Percentiles rank a stretch among this genome's conserved stretches.
These are phyloP conservation scores for Agelas oroides DNA, from an alignment of 37 sponge, comb jelly and placozoan genomes.

Conservation along the genomic window DNA sequence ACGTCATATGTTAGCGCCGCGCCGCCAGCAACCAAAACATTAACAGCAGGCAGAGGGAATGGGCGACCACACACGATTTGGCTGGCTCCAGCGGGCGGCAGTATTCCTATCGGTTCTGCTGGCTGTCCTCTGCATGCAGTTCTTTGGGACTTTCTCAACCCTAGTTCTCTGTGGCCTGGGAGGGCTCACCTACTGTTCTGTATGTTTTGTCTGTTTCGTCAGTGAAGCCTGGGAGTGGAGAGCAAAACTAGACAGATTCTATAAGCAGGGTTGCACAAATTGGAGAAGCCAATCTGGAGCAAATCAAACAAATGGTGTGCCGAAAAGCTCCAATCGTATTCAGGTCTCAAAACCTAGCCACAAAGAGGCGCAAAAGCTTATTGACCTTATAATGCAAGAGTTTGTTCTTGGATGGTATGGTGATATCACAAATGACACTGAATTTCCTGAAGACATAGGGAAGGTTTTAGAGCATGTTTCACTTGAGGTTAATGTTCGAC, in stretches of 20 bases:
- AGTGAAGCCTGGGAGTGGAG: slow-evolving; percentile 35
- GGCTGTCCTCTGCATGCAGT: slow-evolving; percentile 1
- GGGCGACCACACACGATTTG: no score
- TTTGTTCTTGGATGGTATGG: slow-evolving; percentile 65
- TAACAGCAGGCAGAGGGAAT: no score
- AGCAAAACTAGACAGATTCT: not conserved
- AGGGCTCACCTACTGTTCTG: slow-evolving; percentile 15
- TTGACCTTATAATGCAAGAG: slow-evolving; percentile 69
- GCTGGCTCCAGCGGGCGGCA: no score
- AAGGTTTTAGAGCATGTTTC: slow-evolving; percentile 66
- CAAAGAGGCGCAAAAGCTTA: slow-evolving; percentile 74
- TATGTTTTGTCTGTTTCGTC: slow-evolving; percentile 27
- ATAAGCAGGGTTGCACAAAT: not conserved
- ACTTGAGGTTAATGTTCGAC: slow-evolving; percentile 43
- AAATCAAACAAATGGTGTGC: not conserved
- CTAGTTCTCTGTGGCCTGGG: not conserved
- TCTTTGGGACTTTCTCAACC: slow-evolving; percentile 14
- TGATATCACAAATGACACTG: slow-evolving; percentile 40
- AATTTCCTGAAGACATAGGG: slow-evolving; percentile 62
- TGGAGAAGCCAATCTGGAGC: not conserved
- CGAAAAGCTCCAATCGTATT: not conserved
- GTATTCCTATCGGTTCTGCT: not conserved
- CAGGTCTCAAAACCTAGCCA: slow-evolving; percentile 20
- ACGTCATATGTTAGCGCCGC: no score
- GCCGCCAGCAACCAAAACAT: no score